These are phyloP conservation scores for Malthinus seriepunctatus DNA, from an alignment of 2,888 invertebrate species.

Conservation along the genomic window DNA sequence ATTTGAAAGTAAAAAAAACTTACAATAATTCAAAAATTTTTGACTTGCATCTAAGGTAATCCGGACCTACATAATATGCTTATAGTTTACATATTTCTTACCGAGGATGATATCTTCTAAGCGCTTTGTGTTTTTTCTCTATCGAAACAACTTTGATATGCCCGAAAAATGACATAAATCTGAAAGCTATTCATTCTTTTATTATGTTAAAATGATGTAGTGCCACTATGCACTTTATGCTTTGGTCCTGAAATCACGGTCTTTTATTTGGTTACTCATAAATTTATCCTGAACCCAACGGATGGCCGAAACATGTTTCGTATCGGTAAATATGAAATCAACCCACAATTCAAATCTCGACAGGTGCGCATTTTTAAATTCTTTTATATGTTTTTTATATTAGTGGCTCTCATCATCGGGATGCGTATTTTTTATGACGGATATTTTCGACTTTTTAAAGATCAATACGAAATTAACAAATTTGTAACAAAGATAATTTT, in stretches of 20 bases:
- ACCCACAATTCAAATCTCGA: conserved; percentile 25
- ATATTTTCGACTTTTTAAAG: conserved; percentile 11
- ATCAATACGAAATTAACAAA: conserved; percentile 43
- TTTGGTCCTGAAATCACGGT: conserved; percentile 29
- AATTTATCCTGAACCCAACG: conserved; percentile 28
- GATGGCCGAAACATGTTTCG: conserved; percentile 27
- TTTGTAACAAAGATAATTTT: conserved; percentile 52
- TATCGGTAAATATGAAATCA: conserved; percentile 30
- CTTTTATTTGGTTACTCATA: conserved; percentile 31
- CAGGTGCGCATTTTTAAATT: conserved; percentile 22
- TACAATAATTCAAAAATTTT: conserved; percentile 11
- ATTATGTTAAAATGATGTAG: conserved; percentile 54
- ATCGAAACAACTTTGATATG: conserved; percentile 49
- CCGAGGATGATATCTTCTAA: conserved; percentile 31
- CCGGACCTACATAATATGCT: conserved; percentile 14
- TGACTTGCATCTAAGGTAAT: conserved; percentile 17
- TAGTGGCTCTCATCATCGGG: conserved; percentile 7
- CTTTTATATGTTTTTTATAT: conserved; percentile 8
- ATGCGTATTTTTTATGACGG: neutral
- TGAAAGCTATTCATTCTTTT: conserved; percentile 53
- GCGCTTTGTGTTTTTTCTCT: conserved; percentile 46
- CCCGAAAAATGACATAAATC: conserved; percentile 54
- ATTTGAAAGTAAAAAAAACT: neutral
- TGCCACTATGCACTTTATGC: conserved; percentile 45
- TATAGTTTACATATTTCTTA: conserved; percentile 28